phyloP scores from a whole-genome alignment of 53 echinoderm and acorn worm species.

The Astropecten irregularis region DNA sequence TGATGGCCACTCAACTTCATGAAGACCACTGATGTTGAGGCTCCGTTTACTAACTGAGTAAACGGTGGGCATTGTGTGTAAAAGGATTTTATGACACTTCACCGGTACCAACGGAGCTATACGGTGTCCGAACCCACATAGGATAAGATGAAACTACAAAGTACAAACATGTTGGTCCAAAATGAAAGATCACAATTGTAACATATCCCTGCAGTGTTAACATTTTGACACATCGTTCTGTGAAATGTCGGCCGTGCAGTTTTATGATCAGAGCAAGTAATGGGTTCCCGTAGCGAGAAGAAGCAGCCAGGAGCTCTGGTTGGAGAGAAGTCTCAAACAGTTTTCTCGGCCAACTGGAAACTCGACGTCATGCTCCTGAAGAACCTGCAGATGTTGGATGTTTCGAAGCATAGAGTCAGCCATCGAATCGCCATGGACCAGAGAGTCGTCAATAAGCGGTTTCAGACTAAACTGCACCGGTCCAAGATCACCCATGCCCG shows the following conservation, averaged over 20 bases:
- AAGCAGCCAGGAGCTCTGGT: conserved; percentile 74
- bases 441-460: conserved; percentile 78
- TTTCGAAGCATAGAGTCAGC: conserved; percentile 75
- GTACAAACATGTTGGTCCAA: too few relatives aligned
- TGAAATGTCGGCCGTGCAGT: too few relatives aligned
- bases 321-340: conserved; percentile 95
- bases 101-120: too few relatives aligned
- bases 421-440: conserved; percentile 93
- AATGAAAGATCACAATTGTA: too few relatives aligned
- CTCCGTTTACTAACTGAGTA: too few relatives aligned
- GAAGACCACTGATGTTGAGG: background rate
- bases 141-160: too few relatives aligned
- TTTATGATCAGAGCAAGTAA: too few relatives aligned
- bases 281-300: conserved; percentile 67
- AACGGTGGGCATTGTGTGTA: too few relatives aligned
- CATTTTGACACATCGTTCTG: too few relatives aligned
- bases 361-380: conserved; percentile 82
- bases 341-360: conserved; percentile 95
- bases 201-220: too few relatives aligned
- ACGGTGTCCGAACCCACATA: too few relatives aligned
- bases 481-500: conserved; percentile 89
- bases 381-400: conserved; percentile 79
- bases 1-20: conserved; percentile 5
- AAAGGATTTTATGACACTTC: too few relatives aligned
- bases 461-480: conserved; percentile 79